phyloP scores from a whole-genome alignment of 2,888 invertebrate species.

The Spisula solida region DNA sequence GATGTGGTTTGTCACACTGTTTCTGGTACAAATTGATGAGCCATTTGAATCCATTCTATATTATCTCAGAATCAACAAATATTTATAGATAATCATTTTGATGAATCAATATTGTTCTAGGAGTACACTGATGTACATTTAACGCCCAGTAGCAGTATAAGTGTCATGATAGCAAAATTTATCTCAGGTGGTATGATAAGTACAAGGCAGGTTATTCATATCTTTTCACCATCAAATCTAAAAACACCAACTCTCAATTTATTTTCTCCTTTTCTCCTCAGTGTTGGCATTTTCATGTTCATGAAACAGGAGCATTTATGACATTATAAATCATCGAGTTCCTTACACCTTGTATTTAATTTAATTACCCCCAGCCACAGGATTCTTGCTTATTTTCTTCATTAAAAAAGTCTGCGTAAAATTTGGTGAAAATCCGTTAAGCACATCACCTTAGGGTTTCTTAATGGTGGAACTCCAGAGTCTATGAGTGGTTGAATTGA shows the following conservation, averaged over 20 bases:
- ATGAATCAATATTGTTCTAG: neutral
- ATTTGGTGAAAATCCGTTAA: constrained; percentile 17
- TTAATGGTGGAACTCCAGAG: neutral
- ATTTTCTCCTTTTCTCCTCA: constrained; percentile 17
- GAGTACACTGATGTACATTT: neutral
- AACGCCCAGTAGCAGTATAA: constrained; percentile 5
- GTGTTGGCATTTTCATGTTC: constrained; percentile 26
- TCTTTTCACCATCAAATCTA: neutral
- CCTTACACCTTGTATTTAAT: neutral
- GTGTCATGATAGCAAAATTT: neutral
- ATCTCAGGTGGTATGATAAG: neutral
- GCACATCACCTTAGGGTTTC: neutral
- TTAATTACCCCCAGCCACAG: neutral
- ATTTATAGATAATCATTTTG: no score
- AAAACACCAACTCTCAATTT: constrained; percentile 17
- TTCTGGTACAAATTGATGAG: no score
- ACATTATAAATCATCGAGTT: neutral
- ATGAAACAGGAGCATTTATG: neutral
- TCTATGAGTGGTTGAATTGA: neutral
- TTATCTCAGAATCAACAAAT: no score
- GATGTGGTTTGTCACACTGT: no score
- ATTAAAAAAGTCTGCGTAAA: constrained; percentile 32
- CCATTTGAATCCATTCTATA: no score
- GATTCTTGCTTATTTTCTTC: constrained; percentile 18
- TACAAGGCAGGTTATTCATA: neutral